Base-by-base conservation (phyloP, 2,888 invertebrate genomes). In the Amblyjoppa proteus region DNA sequence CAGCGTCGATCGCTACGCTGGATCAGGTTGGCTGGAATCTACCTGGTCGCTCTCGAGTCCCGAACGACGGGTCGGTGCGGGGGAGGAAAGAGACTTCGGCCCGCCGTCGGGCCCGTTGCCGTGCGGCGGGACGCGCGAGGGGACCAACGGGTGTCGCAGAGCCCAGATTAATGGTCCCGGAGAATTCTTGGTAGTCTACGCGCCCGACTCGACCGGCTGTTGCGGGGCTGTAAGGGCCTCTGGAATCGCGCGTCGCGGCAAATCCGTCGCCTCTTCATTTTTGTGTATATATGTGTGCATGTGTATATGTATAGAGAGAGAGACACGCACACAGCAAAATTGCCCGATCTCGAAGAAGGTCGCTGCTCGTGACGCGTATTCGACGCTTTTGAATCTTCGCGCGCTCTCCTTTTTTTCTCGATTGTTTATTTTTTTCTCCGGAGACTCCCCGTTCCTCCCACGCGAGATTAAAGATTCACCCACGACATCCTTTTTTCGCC, bases 161-260 rank as follows among this genome's bases (percentile, higher is more conserved):
- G 92, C 88, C 89, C 92, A 93, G 93, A 93, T 93, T 93, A 93
- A 93, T 93, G 93, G 93, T 93, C 91, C 90, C 90, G 81, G 88
- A 80, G 91, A 92, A 92, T 93, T 93, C 93, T 90, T 91, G 91
- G 92, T 93, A 92, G 91, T 90, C 91, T 91, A 86, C 81, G 83
- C 75, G 73, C 61, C 49, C 58, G 56, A 77, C 69, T 77, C 68
- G 83, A 80, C 81, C 82, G 85, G 81, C 87, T 81, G 75, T 20
- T 16, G 61, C 69, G 28, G 51, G 51, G 41, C 41, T n/a, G 16
- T 49, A 64, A 28, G 74, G 79, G 38, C 34, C 71, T 51, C 71
- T 53, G 34, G 66, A 56, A 51, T 77, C 78, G 70, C 81, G 61
- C 53, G 75, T 75, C 82, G 81, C 81, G 82, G 84, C 86, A 84